phyloP scores from a whole-genome alignment of 1,140 invertebrate genomes.

The Vanessa atalanta region DNA sequence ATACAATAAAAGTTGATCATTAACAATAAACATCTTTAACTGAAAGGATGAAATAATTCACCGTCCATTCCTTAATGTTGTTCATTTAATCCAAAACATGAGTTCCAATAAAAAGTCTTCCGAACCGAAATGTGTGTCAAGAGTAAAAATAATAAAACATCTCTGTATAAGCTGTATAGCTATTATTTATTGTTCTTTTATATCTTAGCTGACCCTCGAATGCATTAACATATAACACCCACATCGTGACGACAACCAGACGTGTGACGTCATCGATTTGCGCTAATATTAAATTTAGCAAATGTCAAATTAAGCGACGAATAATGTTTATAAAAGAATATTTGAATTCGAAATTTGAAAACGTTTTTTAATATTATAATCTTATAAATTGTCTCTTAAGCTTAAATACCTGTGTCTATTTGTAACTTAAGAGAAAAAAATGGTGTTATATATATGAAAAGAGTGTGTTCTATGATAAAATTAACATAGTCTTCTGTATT shows the following conservation, averaged over 20 bases:
- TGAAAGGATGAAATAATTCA: background rate
- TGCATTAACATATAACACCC: conserved; percentile 15
- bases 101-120: background rate
- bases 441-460: background rate
- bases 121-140: conserved; percentile 6
- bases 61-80: background rate
- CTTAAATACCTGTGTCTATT: no score
- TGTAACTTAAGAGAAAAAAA: background rate
- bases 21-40: background rate
- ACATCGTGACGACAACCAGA: background rate
- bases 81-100: background rate
- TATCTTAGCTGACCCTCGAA: conserved; percentile 18
- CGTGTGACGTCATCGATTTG: background rate
- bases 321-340: background rate
- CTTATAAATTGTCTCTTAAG: no score
- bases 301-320: background rate
- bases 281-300: background rate
- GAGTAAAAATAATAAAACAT: conserved; percentile 19
- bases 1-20: background rate
- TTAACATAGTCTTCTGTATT: no score
- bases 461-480: no score
- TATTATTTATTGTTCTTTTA: conserved; percentile 20
- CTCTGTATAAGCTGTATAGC: background rate
- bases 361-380: background rate
- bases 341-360: background rate